Conservation (phyloP, 2,888 invertebrate species). For the Spicauda simplicius region DNA sequence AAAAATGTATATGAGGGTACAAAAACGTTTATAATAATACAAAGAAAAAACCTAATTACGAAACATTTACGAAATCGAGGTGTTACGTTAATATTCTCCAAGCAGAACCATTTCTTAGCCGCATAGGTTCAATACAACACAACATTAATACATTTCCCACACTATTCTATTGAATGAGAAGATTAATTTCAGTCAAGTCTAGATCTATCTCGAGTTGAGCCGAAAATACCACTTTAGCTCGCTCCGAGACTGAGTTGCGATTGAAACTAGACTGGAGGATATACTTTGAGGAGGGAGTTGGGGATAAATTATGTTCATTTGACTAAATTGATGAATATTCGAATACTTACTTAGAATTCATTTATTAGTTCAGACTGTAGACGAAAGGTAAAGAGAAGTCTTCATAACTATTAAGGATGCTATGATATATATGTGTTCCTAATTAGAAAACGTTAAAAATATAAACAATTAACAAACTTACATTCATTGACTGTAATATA, state of each 20-base stretch:
- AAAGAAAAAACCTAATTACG: too few relatives aligned
- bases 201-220: conserved; percentile 69
- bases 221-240: conserved; percentile 73
- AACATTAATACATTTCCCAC: conserved; percentile 59
- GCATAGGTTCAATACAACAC: neutral
- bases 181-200: conserved; percentile 77
- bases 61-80: too few relatives aligned
- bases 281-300: conserved; percentile 74
- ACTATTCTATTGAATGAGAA: conserved; percentile 55
- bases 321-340: conserved; percentile 49
- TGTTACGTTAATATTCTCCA: too few relatives aligned
- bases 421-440: too few relatives aligned
- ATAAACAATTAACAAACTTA: too few relatives aligned
- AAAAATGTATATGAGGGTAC: too few relatives aligned
- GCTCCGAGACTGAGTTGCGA: conserved; percentile 70
- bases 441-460: too few relatives aligned
- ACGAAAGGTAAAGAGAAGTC: neutral
- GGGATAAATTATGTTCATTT: conserved; percentile 60
- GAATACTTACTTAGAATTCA: neutral
- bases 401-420: too few relatives aligned
- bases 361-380: neutral
- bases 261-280: conserved; percentile 70
- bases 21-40: too few relatives aligned
- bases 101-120: too few relatives aligned
- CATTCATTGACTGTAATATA: too few relatives aligned